Evolutionary conservation across 2,888 invertebrate genomes (phyloP).

Genomic region (Trissolcus japonicus): DNA sequence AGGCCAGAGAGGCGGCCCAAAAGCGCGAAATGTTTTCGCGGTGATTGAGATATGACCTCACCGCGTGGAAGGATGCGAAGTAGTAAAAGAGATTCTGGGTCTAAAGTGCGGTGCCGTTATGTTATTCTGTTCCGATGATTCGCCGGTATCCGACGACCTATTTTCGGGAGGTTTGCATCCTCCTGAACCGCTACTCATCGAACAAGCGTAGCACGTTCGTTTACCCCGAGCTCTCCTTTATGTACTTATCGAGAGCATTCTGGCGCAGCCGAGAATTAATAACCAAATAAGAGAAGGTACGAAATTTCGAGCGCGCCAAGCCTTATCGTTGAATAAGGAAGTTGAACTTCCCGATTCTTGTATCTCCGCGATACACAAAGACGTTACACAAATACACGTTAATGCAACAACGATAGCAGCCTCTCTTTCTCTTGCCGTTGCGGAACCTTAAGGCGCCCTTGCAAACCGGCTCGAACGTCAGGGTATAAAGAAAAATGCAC

Average conservation of each 20-base stretch:
- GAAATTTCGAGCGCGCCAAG: constrained; percentile 28
- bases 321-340: constrained; percentile 58
- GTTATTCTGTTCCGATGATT: constrained; percentile 56
- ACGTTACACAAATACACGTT: constrained; percentile 56
- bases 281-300: constrained; percentile 21
- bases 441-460: constrained; percentile 44
- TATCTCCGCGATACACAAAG: constrained; percentile 56
- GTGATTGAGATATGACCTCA: constrained; percentile 53
- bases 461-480: constrained; percentile 58
- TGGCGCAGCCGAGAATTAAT: constrained; percentile 35
- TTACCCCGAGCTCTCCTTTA: constrained; percentile 44
- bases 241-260: constrained; percentile 16
- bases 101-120: constrained; percentile 56
- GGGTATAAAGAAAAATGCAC: constrained; percentile 61
- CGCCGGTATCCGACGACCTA: constrained; percentile 52
- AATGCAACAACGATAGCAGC: constrained; percentile 50
- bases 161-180: constrained; percentile 54
- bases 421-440: constrained; percentile 30
- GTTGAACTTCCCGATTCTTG: constrained; percentile 59
- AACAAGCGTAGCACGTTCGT: constrained; percentile 49
- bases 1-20: constrained; percentile 37
- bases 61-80: constrained; percentile 31
- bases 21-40: constrained; percentile 46
- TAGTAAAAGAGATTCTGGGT: constrained; percentile 54
- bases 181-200: constrained; percentile 50